Conservation (phyloP, 2,113 vertebrate genomes). For the Aythya baeri region DNA sequence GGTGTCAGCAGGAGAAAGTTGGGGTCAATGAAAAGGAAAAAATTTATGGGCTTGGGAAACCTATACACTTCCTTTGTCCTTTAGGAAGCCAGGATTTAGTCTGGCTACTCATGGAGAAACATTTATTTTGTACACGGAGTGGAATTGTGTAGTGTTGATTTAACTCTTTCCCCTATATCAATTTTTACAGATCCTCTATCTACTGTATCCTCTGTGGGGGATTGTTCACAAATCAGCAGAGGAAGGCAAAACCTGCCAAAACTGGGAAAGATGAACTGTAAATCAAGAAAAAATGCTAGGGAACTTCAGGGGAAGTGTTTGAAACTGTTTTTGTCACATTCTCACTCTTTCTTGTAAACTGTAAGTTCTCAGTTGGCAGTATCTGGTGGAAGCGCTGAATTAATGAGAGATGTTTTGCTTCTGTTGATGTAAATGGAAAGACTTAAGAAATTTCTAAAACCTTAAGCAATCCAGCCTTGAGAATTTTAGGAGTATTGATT, state of each 20-base stretch:
- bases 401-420: background rate
- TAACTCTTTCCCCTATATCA: background rate
- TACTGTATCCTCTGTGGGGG: background rate
- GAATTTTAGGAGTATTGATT: background rate
- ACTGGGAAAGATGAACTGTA: background rate
- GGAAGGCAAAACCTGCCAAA: constrained; percentile 3
- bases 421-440: background rate
- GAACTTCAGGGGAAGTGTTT: background rate
- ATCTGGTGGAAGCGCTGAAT: background rate
- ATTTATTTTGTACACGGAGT: background rate
- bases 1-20: background rate
- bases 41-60: background rate
- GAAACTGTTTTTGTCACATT: background rate
- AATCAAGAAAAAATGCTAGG: background rate
- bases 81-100: background rate
- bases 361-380: background rate
- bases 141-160: background rate
- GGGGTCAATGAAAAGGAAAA: background rate
- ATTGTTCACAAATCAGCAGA: background rate
- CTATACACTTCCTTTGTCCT: background rate
- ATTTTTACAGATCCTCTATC: background rate
- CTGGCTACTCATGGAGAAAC: background rate
- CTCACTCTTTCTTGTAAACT: background rate
- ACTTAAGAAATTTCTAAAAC: background rate
- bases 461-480: background rate